These are phyloP conservation scores for Teleogryllus occipitalis DNA, from an alignment of 1,140 invertebrate species.

Conservation along the genomic window DNA sequence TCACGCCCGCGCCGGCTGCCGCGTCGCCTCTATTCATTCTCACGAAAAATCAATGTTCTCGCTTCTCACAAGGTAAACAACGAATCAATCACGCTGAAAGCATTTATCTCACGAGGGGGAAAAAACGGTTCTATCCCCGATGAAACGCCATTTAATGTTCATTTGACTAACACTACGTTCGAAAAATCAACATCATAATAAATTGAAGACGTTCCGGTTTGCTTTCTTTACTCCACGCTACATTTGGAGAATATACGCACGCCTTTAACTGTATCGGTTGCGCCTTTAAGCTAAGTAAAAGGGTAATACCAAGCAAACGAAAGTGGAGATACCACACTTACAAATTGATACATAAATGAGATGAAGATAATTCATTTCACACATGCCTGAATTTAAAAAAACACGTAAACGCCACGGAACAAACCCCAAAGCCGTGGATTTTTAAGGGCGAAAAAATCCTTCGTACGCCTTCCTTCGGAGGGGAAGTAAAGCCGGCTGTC, in stretches of 20 bases:
- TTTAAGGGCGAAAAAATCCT: too few relatives aligned
- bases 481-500: too few relatives aligned
- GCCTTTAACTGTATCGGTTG: too few relatives aligned
- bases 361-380: too few relatives aligned
- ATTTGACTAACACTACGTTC: not conserved
- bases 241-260: not conserved
- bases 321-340: too few relatives aligned
- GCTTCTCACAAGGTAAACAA: slow-evolving; percentile 4
- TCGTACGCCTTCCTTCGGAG: too few relatives aligned
- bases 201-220: not conserved
- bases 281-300: too few relatives aligned
- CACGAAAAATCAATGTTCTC: not conserved
- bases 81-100: slow-evolving; percentile 1
- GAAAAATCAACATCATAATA: not conserved
- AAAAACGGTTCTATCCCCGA: not conserved
- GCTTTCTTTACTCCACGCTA: not conserved
- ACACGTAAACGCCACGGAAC: too few relatives aligned
- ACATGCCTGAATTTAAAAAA: too few relatives aligned
- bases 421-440: too few relatives aligned
- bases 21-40: not conserved
- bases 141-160: slow-evolving; percentile 4
- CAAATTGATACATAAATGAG: too few relatives aligned
- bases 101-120: not conserved
- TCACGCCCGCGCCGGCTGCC: not conserved
- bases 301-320: too few relatives aligned